Percentiles rank a stretch among this genome's conserved stretches.
phyloP scores from a whole-genome alignment of 2,797 vertebrate species.

The Gallirallus australis region DNA sequence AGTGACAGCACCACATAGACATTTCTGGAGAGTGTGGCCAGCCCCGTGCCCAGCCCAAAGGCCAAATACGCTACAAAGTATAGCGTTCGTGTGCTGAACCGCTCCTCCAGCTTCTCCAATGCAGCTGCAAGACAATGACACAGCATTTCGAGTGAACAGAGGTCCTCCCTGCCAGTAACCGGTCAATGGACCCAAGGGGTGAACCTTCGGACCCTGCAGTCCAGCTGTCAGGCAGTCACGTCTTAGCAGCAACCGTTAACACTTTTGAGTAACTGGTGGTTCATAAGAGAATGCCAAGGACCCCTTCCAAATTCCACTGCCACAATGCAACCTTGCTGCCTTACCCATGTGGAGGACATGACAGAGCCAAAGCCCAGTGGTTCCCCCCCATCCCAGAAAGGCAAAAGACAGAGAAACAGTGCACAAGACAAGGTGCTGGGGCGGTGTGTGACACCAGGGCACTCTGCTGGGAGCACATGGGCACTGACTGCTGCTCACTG shows the following conservation, averaged over 20 bases:
- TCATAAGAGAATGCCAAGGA: rapidly evolving
- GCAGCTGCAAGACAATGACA: slow-evolving; percentile 79
- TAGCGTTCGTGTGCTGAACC: slow-evolving; percentile 91
- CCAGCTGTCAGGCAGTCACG: not conserved
- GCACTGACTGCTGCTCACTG: not conserved
- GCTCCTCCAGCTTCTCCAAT: slow-evolving; percentile 95
- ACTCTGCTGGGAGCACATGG: rapidly evolving
- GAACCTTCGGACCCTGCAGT: not conserved
- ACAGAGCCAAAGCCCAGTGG: not conserved
- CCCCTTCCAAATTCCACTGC: not conserved
- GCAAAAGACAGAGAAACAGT: not conserved
- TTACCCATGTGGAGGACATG: rapidly evolving
- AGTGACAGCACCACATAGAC: slow-evolving; percentile 93
- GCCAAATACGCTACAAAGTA: slow-evolving; percentile 97
- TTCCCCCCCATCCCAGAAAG: not conserved
- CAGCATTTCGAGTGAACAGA: not conserved
- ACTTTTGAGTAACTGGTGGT: not conserved
- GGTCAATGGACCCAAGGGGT: rapidly evolving
- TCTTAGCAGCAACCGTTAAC: rapidly evolving
- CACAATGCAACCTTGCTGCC: not conserved
- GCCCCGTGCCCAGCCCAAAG: slow-evolving; percentile 94
- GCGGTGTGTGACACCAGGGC: rapidly evolving
- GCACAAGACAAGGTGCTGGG: no score
- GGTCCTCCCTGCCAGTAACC: not conserved
- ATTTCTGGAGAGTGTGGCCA: slow-evolving; percentile 94